Conservation (phyloP, 2,113 vertebrate genomes). For the Sigmodon hispidus region DNA sequence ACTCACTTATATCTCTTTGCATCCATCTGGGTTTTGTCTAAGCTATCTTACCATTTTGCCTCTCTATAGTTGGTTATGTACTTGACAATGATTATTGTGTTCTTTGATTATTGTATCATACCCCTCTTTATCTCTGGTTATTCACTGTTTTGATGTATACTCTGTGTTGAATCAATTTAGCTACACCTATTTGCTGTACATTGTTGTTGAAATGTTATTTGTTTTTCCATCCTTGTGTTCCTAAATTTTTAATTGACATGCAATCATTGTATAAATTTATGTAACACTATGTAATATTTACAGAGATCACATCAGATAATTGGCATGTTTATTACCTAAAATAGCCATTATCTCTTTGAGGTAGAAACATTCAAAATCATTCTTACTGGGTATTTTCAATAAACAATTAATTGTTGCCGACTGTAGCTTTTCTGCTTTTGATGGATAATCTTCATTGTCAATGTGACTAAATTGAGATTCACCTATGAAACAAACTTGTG, state of each 20-base stretch:
- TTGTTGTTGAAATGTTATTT: neutral
- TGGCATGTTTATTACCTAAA: neutral
- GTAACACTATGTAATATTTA: neutral
- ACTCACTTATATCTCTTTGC: neutral
- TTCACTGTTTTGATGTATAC: neutral
- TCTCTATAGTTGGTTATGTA: neutral
- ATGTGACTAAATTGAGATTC: neutral
- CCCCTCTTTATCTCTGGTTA: neutral
- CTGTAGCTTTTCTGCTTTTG: neutral
- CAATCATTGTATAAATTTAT: neutral
- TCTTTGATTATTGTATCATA: neutral
- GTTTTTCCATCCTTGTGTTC: neutral
- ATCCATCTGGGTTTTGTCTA: neutral
- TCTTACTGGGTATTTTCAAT: neutral
- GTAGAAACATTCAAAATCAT: neutral
- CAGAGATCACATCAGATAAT: neutral
- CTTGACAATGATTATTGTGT: neutral
- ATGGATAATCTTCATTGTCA: neutral
- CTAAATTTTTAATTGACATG: neutral
- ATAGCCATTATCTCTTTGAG: neutral
- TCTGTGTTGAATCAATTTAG: neutral
- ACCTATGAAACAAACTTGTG: no score
- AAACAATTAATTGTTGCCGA: neutral
- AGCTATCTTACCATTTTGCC: neutral
- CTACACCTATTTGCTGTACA: neutral